These are phyloP conservation scores for Ricordea florida DNA, from an alignment of 92 coral and sea anemone genomes.

Conservation along the genomic window DNA sequence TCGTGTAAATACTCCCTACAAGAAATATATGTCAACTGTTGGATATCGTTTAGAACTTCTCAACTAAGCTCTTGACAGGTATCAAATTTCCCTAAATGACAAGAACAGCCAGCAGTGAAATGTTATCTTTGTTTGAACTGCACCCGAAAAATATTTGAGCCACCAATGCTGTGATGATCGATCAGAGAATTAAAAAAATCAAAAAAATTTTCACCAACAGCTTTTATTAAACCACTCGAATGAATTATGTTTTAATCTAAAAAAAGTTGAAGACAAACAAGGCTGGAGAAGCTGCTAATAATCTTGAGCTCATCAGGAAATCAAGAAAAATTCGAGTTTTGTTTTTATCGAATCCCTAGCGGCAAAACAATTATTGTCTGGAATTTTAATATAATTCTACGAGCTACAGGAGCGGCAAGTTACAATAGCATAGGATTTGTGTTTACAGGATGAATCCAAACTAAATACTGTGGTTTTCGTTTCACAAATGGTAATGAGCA, in stretches of 20 bases:
- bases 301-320: too few species aligned
- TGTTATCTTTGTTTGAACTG: constrained; percentile 1
- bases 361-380: constrained; percentile 24
- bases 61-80: not conserved
- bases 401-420: constrained; percentile 22
- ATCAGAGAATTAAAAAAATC: too few species aligned
- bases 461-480: constrained; percentile 40
- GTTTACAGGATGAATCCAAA: constrained; percentile 42
- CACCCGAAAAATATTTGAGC: too few species aligned
- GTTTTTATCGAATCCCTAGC: constrained; percentile 16
- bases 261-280: too few species aligned
- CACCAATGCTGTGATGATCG: too few species aligned
- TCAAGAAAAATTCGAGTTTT: too few species aligned
- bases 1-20: constrained; percentile 50
- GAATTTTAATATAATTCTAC: constrained; percentile 23
- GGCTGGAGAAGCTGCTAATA: too few species aligned
- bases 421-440: constrained; percentile 28
- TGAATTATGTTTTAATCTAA: too few species aligned
- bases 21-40: constrained; percentile 16
- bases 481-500: constrained; percentile 50
- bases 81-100: constrained; percentile 27
- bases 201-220: too few species aligned
- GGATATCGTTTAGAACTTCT: not conserved
- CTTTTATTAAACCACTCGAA: too few species aligned
- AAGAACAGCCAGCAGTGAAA: not conserved